Percentiles rank a stretch among this genome's conserved stretches.
These are phyloP conservation scores for Steatornis caripensis DNA, from an alignment of 2,113 vertebrate genomes.

Conservation along the genomic window DNA sequence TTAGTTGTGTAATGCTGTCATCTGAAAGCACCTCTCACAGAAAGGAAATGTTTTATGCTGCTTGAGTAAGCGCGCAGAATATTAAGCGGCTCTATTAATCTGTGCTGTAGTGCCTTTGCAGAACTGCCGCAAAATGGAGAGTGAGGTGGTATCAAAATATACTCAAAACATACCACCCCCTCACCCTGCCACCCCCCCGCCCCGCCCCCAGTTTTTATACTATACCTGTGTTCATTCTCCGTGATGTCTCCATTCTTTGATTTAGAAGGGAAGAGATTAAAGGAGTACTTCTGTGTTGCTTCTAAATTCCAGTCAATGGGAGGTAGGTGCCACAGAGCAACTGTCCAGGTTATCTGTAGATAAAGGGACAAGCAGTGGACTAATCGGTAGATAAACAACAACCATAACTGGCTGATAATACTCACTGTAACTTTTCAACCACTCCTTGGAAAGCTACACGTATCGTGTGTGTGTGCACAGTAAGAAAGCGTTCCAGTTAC, in stretches of 20 bases:
- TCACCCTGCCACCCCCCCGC: no score
- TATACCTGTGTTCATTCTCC: neutral
- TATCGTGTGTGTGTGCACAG: rapidly evolving
- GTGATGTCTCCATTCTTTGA: neutral
- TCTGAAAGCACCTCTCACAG: neutral
- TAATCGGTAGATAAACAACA: neutral
- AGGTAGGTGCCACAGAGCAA: neutral
- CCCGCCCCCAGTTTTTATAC: neutral
- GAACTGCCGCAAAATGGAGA: neutral
- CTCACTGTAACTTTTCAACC: rapidly evolving
- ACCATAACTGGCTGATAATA: rapidly evolving
- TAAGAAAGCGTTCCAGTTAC: rapidly evolving
- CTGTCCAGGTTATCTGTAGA: neutral
- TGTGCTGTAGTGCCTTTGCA: neutral
- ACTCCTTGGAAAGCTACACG: rapidly evolving
- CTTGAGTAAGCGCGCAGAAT: neutral
- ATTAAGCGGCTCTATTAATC: neutral
- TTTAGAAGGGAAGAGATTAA: neutral
- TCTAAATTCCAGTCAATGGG: neutral
- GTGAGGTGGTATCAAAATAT: neutral
- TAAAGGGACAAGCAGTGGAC: neutral
- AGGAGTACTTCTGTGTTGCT: neutral
- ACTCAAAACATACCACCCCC: no score
- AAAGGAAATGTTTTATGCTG: neutral
- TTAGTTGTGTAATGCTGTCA: neutral